These are phyloP conservation scores for Drosophila melanosoma DNA, from an alignment of 2,888 invertebrate species.

Conservation along the genomic window DNA sequence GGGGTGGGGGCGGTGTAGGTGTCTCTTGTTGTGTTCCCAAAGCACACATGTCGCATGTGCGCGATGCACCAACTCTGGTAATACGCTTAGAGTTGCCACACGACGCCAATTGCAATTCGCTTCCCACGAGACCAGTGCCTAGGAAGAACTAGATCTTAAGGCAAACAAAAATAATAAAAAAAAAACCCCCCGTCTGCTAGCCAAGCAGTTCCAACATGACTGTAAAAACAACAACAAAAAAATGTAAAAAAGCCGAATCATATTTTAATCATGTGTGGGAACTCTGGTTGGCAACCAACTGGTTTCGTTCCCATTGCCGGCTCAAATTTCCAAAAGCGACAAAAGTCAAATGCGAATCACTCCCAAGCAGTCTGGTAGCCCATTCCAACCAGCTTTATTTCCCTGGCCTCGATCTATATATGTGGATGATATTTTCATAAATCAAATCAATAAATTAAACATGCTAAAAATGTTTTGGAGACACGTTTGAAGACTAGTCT, in stretches of 20 bases:
- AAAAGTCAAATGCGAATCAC: constrained; percentile 38
- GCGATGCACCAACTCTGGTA: constrained; percentile 10
- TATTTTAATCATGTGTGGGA: constrained; percentile 74
- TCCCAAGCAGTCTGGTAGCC: constrained; percentile 16
- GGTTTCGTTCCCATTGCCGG: constrained; percentile 63
- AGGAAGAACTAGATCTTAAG: constrained; percentile 40
- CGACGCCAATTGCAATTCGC: constrained; percentile 38
- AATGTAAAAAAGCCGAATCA: constrained; percentile 9
- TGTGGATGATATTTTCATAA: not conserved
- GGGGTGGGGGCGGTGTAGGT: not conserved
- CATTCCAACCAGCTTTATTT: constrained; percentile 36
- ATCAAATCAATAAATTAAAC: constrained; percentile 8
- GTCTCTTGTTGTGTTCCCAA: constrained; percentile 27
- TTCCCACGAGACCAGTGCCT: constrained; percentile 61
- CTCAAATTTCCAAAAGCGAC: constrained; percentile 52
- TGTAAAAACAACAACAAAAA: constrained; percentile 13
- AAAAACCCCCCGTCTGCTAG: constrained; percentile 49
- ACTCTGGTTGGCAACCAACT: constrained; percentile 48
- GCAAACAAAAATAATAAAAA: constrained; percentile 26
- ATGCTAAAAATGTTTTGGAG: not conserved
- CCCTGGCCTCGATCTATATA: not conserved
- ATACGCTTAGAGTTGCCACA: constrained; percentile 62
- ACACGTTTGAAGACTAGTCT: not conserved
- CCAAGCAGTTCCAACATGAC: constrained; percentile 57
- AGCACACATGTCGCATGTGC: constrained; percentile 23